Base-by-base conservation (phyloP, 1,140 invertebrate genomes). In the Rhagoletis pomonella region DNA sequence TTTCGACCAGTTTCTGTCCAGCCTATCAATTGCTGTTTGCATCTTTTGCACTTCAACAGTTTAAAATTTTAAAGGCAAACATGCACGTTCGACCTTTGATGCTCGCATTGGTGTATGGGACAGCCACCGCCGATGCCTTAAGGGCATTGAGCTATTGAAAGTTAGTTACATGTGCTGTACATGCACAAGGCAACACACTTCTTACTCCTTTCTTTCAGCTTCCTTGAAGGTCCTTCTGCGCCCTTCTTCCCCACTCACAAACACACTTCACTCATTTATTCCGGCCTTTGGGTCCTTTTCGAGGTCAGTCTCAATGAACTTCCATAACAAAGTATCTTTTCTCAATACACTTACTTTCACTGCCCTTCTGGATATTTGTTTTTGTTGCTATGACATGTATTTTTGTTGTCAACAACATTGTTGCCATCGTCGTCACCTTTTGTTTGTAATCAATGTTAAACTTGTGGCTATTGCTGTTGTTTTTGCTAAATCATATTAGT, bases 401-500 rank as follows among this genome's bases (percentile, higher is more conserved):
- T 86, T 55, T 69, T 67, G 62, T 86, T 65, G 86, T 86, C 44
- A 62, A 39, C 86, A 69, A 86, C 39, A 55, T 67, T 65, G 64
- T 64, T 65, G 64, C 55, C 84, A 85, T 62, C 58, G 55, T 62
- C 59, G 84, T 85, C 84, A 59, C 58, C 59, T 85, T 85, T 60
- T 59, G 84, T 85, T 62, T 60, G 84, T 85, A 60, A 85, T 85
- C 55, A 85, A 62, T 85, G 59, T 69, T 67, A 59, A 65, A 42
- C 69, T 87, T 50, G 73, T 77, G 86, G 69, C 86, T 77, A 55
- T 87, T 86, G 85, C 67, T 64, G 67, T 87, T 85, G 81, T 85
- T 85, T 44, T 85, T 85, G 81, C n/a, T 87, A 55, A 60, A 88
- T 90, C 90, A 89, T 92, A 92, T 92, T 92, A 92, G 90, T 92